phyloP scores from a whole-genome alignment of 2,113 vertebrate species.

The Caracal caracal region DNA sequence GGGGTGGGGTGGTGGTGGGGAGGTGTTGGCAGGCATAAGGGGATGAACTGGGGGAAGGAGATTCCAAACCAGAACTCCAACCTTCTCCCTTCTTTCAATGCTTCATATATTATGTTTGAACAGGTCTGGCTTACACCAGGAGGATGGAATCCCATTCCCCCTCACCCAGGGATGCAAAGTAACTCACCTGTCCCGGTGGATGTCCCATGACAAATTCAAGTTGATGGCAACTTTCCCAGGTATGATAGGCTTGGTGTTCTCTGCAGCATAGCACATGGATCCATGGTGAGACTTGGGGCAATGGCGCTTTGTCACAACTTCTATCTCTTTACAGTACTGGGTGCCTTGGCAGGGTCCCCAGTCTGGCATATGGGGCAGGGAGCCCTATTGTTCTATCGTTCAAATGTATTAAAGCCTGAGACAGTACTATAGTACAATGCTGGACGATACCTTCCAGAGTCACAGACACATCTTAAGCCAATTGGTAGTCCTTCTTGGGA shows the following conservation, averaged over 20 bases:
- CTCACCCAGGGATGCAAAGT: no score
- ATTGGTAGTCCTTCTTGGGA: not conserved
- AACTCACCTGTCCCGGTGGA: not conserved
- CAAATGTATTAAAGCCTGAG: not conserved
- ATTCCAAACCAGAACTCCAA: not conserved
- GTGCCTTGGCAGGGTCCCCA: not conserved
- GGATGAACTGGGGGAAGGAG: not conserved
- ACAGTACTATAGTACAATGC: not conserved
- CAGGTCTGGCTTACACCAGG: not conserved
- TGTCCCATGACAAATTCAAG: not conserved
- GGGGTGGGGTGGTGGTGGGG: no score
- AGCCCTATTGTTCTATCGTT: no score
- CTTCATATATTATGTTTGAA: not conserved
- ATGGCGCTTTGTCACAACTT: not conserved
- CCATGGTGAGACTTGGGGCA: not conserved
- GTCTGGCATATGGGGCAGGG: not conserved
- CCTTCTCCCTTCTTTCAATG: not conserved
- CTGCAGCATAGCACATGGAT: not conserved
- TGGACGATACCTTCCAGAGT: not conserved
- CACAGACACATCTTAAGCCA: not conserved
- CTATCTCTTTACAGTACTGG: not conserved
- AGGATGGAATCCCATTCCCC: not conserved
- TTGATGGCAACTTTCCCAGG: not conserved
- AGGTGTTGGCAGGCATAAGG: not conserved
- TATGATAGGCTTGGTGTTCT: not conserved